Evolutionary conservation across 1,140 invertebrate genomes (phyloP), one percentile per base, ranked within the genome.

Genomic region (Drosophila santomea): DNA sequence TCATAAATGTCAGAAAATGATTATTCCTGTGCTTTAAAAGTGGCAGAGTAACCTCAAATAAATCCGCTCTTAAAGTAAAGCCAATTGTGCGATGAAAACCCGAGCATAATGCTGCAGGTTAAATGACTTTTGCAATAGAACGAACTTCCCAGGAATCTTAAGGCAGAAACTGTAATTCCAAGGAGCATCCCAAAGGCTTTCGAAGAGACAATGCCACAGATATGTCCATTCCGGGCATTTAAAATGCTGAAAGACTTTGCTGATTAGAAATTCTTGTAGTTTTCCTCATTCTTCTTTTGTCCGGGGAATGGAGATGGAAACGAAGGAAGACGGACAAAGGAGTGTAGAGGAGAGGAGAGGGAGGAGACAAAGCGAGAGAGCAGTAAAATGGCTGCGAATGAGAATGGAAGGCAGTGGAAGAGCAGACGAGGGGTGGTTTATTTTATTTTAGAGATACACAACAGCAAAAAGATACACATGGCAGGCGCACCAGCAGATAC

Each of bases 341-440:
- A 35, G 32, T 50, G 68, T 57, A 52, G 71, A 68, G 56, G 58
- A 74, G 59, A 74, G 59, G 62, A 71, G 58, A 74, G 54, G 60
- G 62, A 57, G 60, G 57, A 71, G 68, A 81, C 74, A 67, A 74
- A 51, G 43, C 59, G 75, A 79, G 79, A 78, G 66, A 80, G 76
- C 76, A 77, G 79, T 88, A 88, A 89, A 89, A 88, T 89, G 84
- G 79, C 79, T 83, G 56, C 82, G 72, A 88, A 79, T 66, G 66
- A 78, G 62, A 82, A 82, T 88, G 75, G 44, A 67, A 66, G 57
- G 47, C 58, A 38, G 20, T 5, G 47, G 58, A 20, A 41, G 43
- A 67, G 41, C 28, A 52, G 39, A 43, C 59, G 57, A 74, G 75
- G 71, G 66, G 78, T 72, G 74, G 81, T 78, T 78, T 64, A 71